phyloP scores from a whole-genome alignment of 2,797 vertebrate species.

The Helarctos malayanus region DNA sequence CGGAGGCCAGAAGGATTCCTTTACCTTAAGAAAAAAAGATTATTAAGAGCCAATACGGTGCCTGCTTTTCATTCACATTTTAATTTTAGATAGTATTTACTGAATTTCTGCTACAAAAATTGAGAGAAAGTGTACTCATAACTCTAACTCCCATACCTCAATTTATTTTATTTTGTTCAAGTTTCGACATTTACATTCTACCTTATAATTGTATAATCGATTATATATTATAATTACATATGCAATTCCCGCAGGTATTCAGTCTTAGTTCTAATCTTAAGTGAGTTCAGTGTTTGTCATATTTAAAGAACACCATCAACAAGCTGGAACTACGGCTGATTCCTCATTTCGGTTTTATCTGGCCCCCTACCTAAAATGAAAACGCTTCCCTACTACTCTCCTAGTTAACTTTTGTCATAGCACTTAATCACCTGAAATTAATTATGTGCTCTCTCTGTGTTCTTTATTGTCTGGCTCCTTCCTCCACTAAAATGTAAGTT shows the following conservation, averaged over 20 bases:
- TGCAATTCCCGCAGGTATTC: background rate
- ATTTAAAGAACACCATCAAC: background rate
- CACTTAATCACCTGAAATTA: constrained; percentile 9
- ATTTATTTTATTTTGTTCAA: constrained; percentile 22
- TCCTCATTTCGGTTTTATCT: background rate
- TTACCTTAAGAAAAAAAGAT: background rate
- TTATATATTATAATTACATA: background rate
- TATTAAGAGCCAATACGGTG: background rate
- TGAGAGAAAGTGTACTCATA: background rate
- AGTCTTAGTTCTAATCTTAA: background rate
- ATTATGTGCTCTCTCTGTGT: background rate
- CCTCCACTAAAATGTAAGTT: constrained; percentile 48
- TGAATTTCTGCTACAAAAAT: constrained; percentile 14
- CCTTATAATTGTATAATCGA: background rate
- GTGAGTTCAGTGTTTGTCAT: background rate
- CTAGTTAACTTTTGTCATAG: background rate
- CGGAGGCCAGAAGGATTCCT: background rate
- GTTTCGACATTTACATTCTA: constrained; percentile 38
- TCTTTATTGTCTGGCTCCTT: constrained; percentile 32
- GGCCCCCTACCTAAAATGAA: background rate
- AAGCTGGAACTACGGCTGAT: background rate
- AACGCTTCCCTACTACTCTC: background rate
- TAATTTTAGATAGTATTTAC: background rate
- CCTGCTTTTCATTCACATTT: background rate
- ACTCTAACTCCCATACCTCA: background rate